Evolutionary conservation across 2,797 vertebrate species (phyloP), one percentile per base, ranked within the genome.

Genomic region (Cichlasoma orientale): DNA sequence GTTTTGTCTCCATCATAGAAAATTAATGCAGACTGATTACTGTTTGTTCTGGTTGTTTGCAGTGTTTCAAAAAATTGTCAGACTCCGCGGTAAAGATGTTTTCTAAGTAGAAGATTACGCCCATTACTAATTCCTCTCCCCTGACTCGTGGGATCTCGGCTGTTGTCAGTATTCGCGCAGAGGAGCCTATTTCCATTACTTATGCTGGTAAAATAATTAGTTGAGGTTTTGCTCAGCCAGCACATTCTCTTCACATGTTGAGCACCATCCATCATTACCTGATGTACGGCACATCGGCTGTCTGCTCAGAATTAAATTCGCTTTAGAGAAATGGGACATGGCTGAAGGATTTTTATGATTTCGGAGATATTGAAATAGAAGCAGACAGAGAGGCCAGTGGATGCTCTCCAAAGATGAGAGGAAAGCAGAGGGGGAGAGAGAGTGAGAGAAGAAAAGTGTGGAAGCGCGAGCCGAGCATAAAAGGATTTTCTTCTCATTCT

Each of bases 291-390:
- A 56, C 84, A 75, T 80, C 74, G 72, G 80, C 85, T 86, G 81
- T 86, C 89, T 85, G 75, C 87, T 82, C 84, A 55, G 85, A 89
- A 93, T 93, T 92, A 90, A 90, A 94, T 92, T 92, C 8, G 58
- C 86, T 91, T 93, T 90, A 86, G 88, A 93, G 87, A 85, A 92
- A 92, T 90, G 77, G 90, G 90, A 93, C 92, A 94, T 90, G 93
- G 89, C 89, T 94, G 93, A 95, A 84, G 84, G 92, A 92, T 92
- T 94, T 94, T 94, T 94, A 94, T 90, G 93, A 94, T 94, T 94
- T 92, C 79, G 90, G 82, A 90, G 88, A 92, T 94, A 94, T 93
- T 93, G 92, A 92, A 94, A 92, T 92, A 82, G 87, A 92, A 87
- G 82, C 77, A 74, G 86, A 85, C 75, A 53, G 54, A 61, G 82